Conservation (phyloP, 2,113 vertebrate genomes). For the Solea senegalensis region DNA sequence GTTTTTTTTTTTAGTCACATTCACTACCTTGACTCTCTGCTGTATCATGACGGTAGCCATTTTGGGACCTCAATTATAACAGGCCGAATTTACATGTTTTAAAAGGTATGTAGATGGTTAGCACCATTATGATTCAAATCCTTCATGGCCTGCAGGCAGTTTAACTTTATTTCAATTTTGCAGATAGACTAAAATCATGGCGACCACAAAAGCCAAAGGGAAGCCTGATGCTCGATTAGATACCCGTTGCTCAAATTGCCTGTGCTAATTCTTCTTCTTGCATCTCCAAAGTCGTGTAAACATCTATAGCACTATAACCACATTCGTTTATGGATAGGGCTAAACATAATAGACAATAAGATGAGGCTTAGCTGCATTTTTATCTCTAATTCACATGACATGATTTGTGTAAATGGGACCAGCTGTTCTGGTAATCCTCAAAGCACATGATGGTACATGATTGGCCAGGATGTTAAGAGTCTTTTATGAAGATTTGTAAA, state of each 20-base stretch:
- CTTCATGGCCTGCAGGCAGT: not conserved
- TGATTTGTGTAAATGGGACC: not conserved
- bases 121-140: not conserved
- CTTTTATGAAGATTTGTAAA: not conserved
- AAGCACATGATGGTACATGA: not conserved
- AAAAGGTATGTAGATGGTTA: not conserved
- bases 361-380: not conserved
- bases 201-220: not conserved
- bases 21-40: not conserved
- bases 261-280: not conserved
- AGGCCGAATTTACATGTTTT: not conserved
- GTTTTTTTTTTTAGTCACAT: constrained; percentile 5
- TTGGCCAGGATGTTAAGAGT: not conserved
- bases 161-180: not conserved
- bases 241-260: not conserved
- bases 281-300: not conserved
- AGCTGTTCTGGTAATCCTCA: not conserved
- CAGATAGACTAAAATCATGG: not conserved
- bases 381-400: not conserved
- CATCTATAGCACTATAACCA: not conserved
- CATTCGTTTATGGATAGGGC: not conserved
- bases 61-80: not conserved
- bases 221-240: not conserved
- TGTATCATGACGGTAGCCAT: not conserved
- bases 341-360: too few relatives aligned